Percentiles rank a stretch among this genome's conserved stretches.
Conservation (phyloP, 2,888 invertebrate species). For the Rhyacophila evoluta region DNA sequence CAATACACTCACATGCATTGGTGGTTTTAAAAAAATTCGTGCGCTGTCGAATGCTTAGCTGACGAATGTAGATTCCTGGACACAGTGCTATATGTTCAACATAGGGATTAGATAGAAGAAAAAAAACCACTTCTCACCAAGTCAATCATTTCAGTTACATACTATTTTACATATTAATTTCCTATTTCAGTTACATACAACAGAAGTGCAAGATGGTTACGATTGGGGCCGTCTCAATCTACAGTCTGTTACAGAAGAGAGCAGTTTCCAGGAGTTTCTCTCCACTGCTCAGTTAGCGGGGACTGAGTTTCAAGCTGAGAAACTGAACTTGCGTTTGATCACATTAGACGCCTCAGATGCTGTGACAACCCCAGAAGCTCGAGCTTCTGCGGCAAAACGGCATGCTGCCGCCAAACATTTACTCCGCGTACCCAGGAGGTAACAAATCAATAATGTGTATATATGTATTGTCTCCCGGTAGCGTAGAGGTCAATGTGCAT, state of each 20-base stretch:
- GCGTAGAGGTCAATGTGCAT: too few species aligned
- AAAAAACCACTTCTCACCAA: too few species aligned
- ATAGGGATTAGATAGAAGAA: too few species aligned
- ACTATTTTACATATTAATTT: too few species aligned
- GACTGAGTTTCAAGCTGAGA: constrained; percentile 93
- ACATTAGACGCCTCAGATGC: constrained; percentile 73
- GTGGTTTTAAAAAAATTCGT: too few species aligned
- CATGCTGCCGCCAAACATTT: constrained; percentile 73
- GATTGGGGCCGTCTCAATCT: constrained; percentile 92
- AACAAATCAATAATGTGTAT: too few species aligned
- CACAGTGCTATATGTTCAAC: too few species aligned
- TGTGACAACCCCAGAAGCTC: constrained; percentile 71
- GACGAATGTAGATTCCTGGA: too few species aligned
- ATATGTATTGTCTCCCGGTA: too few species aligned
- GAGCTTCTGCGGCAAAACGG: constrained; percentile 65
- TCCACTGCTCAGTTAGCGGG: constrained; percentile 95
- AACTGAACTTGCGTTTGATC: constrained; percentile 84
- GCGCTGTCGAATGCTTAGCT: too few species aligned
- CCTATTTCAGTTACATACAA: constrained; percentile 78
- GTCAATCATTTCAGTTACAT: too few species aligned
- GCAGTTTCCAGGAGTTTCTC: constrained; percentile 95
- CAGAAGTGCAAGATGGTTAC: constrained; percentile 90
- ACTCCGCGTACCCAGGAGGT: constrained; percentile 86
- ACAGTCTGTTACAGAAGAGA: constrained; percentile 94
- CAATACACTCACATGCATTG: too few species aligned